Evolutionary conservation across 2,113 vertebrate genomes (phyloP).

Genomic region (Gasterosteus aculeatus): DNA sequence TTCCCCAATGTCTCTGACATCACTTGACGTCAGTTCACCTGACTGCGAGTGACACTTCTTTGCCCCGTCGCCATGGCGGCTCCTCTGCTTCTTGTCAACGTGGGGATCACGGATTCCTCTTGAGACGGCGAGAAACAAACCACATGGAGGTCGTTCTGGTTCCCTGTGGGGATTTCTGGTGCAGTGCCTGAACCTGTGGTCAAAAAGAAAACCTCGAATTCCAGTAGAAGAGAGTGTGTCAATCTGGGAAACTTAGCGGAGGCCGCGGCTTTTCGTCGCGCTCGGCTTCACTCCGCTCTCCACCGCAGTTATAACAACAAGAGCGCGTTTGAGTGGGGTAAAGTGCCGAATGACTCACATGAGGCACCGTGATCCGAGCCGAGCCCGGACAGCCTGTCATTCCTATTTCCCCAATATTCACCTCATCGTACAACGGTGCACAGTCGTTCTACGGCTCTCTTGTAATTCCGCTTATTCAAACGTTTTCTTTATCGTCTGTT

Average conservation of each 20-base stretch:
- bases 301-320: conserved; percentile 47
- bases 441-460: conserved; percentile 29
- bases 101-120: conserved; percentile 55
- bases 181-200: conserved; percentile 54
- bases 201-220: conserved; percentile 27
- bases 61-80: conserved; percentile 47
- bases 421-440: conserved; percentile 40
- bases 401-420: conserved; percentile 46
- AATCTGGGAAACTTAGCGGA: conserved; percentile 43
- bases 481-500: conserved; percentile 13
- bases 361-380: conserved; percentile 40
- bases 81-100: conserved; percentile 69
- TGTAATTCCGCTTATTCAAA: conserved; percentile 34
- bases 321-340: conserved; percentile 38
- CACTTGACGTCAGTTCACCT: conserved; percentile 55
- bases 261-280: neutral
- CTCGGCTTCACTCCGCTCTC: conserved; percentile 15
- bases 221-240: conserved; percentile 61
- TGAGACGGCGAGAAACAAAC: conserved; percentile 65
- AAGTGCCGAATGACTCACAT: conserved; percentile 49
- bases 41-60: conserved; percentile 55
- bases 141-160: conserved; percentile 45
- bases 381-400: conserved; percentile 44
- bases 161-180: conserved; percentile 57
- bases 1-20: conserved; percentile 39